Conservation (phyloP, 2,113 vertebrate species). For the Prunella himalayana region DNA sequence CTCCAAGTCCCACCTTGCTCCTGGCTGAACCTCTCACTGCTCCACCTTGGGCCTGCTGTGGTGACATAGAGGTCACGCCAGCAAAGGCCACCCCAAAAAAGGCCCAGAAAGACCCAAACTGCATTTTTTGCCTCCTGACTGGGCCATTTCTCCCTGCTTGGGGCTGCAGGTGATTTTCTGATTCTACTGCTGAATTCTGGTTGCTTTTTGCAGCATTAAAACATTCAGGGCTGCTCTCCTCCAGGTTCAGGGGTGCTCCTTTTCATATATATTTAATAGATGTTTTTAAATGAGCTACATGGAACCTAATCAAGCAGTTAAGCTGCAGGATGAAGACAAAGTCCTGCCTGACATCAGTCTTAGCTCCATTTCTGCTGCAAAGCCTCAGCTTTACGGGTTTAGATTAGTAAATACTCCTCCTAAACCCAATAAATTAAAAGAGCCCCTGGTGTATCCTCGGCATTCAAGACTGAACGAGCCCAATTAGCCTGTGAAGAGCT, state of each 20-base stretch:
- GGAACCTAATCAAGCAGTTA: background rate
- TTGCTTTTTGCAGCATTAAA: background rate
- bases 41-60: background rate
- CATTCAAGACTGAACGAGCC: background rate
- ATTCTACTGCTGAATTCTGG: background rate
- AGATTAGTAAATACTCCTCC: slow-evolving; percentile 32
- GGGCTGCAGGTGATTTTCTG: background rate
- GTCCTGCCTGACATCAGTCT: background rate
- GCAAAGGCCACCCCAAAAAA: background rate
- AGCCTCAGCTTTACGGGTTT: background rate
- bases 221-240: background rate
- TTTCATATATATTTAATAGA: background rate
- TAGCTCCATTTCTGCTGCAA: background rate
- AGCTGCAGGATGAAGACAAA: slow-evolving; percentile 2
- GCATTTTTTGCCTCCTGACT: background rate
- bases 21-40: background rate
- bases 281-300: background rate
- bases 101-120: background rate
- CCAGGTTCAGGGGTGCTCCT: fast-evolving
- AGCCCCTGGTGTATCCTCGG: background rate
- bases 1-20: fast-evolving
- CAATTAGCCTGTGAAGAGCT: slow-evolving; percentile 34
- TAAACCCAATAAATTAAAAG: slow-evolving; percentile 32
- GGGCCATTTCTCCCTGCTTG: background rate
- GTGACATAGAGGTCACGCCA: background rate